Conservation (phyloP, 2,113 vertebrate genomes). For the Illadopsis cleaveri region DNA sequence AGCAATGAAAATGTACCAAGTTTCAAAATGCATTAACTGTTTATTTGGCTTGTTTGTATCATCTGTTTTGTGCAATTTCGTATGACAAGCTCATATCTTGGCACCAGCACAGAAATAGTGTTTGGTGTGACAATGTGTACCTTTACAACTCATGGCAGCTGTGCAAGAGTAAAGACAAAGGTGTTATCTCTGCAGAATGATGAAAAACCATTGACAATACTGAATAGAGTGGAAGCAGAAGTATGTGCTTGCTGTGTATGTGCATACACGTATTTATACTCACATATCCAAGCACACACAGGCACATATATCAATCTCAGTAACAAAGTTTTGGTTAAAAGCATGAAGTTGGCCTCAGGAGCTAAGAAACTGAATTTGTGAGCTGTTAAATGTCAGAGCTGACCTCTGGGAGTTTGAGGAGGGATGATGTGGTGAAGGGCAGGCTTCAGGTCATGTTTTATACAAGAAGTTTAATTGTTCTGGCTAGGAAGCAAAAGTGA, state of each 20-base stretch:
- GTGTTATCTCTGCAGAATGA: not conserved
- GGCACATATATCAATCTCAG: not conserved
- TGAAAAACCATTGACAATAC: not conserved
- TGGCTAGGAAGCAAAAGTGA: conserved; percentile 80
- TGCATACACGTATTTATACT: not conserved
- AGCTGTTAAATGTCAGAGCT: conserved; percentile 80
- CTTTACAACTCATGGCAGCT: not conserved
- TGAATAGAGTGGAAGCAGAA: not conserved
- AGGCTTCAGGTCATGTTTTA: conserved; percentile 81
- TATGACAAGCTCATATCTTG: not conserved
- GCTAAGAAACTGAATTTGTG: conserved; percentile 72
- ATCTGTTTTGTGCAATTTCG: not conserved
- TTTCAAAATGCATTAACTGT: conserved; percentile 49
- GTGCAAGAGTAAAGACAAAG: not conserved
- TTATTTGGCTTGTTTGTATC: not conserved
- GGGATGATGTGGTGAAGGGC: conserved; percentile 79
- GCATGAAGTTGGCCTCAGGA: conserved; percentile 64
- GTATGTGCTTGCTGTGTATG: not conserved
- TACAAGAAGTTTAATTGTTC: conserved; percentile 83
- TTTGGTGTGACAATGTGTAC: not conserved
- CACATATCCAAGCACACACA: not conserved
- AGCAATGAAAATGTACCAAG: conserved; percentile 50
- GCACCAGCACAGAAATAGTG: not conserved
- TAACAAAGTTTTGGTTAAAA: conserved; percentile 64
- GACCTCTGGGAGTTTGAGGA: conserved; percentile 74